A percentile compares a stretch with the other conserved stretches of the same genome.
Conservation (phyloP, 2,888 invertebrate species). For the Cephus pulcher region DNA sequence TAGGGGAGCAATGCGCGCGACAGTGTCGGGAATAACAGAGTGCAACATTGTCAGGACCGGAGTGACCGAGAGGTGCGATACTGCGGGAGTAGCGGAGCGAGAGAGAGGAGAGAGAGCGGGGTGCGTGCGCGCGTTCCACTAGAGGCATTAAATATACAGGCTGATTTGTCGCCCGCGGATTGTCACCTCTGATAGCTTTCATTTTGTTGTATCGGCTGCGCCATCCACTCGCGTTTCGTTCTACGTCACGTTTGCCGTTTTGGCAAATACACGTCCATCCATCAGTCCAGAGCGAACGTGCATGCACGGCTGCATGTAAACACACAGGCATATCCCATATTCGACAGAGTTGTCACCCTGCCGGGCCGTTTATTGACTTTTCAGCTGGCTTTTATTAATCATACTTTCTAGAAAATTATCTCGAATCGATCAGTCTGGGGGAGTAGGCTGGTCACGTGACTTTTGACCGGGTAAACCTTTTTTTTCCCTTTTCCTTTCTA, state of each 20-base stretch:
- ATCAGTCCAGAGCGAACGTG: neutral
- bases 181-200: constrained; percentile 64
- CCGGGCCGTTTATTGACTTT: constrained; percentile 46
- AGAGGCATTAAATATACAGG: constrained; percentile 64
- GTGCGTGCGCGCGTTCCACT: constrained; percentile 25
- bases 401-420: neutral
- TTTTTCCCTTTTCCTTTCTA: neutral
- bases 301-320: neutral
- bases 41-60: neutral
- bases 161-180: constrained; percentile 64
- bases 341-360: constrained; percentile 42
- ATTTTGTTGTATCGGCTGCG: constrained; percentile 50
- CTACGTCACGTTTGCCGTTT: neutral
- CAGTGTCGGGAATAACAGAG: neutral
- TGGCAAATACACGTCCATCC: neutral
- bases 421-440: neutral
- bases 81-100: neutral
- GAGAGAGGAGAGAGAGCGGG: neutral
- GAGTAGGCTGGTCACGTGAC: neutral
- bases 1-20: constrained; percentile 19
- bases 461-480: no score
- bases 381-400: constrained; percentile 45
- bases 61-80: constrained; percentile 4
- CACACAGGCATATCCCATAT: constrained; percentile 19
- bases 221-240: neutral